A percentile compares a stretch with the other conserved stretches of the same genome.
phyloP scores from a whole-genome alignment of 2,797 vertebrate species.

The Nyctalus aviator region DNA sequence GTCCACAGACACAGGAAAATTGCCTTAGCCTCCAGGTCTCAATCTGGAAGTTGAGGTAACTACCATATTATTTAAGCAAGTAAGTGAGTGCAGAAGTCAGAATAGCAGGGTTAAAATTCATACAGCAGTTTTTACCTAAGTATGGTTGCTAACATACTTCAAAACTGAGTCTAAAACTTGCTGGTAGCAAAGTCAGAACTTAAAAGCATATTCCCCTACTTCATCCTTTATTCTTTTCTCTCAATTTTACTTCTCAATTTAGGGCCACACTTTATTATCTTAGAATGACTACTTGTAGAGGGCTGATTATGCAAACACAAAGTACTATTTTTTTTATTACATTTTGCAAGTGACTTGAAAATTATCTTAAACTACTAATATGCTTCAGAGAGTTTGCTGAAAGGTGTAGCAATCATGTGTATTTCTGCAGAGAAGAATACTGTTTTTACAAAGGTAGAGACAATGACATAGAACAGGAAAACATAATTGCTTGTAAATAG shows the following conservation, averaged over 20 bases:
- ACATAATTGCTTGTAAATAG: background rate
- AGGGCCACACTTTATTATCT: background rate
- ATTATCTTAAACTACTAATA: conserved; percentile 12
- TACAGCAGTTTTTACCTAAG: too few relatives aligned
- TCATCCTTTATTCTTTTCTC: background rate
- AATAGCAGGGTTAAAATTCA: too few relatives aligned
- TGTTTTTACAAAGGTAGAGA: background rate
- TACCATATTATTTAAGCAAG: too few relatives aligned
- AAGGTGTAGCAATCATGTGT: background rate
- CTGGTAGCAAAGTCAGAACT: background rate
- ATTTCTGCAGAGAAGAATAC: conserved; percentile 29
- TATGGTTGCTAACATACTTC: too few relatives aligned
- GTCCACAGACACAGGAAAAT: too few relatives aligned
- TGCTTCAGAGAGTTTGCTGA: conserved; percentile 35
- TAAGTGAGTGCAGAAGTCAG: too few relatives aligned
- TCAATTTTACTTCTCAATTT: conserved; percentile 21
- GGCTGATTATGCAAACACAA: background rate
- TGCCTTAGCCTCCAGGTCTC: too few relatives aligned
- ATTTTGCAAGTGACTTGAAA: conserved; percentile 8
- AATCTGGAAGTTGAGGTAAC: too few relatives aligned
- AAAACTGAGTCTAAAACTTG: background rate
- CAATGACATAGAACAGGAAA: conserved; percentile 6
- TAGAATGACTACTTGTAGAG: background rate
- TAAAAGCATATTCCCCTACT: background rate
- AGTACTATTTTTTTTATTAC: background rate